Percentiles rank a stretch among this genome's conserved stretches.
phyloP scores from a whole-genome alignment of 2,888 invertebrate genomes.

The Tenthredo scrophulariae region DNA sequence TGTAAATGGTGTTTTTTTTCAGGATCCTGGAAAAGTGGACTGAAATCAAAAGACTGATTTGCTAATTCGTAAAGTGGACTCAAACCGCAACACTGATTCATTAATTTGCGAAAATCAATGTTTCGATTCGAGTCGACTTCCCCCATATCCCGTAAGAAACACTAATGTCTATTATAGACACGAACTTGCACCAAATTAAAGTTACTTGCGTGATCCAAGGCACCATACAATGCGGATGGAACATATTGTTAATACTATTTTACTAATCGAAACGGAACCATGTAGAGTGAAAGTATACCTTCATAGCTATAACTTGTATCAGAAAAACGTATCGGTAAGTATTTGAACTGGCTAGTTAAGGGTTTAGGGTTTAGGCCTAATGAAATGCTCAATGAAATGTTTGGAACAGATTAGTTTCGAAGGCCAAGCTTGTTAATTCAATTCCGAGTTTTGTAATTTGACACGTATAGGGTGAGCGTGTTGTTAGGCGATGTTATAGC shows the following conservation, averaged over 20 bases:
- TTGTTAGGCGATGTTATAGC: neutral
- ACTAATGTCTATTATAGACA: neutral
- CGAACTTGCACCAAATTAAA: neutral
- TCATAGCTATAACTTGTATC: neutral
- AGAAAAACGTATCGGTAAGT: neutral
- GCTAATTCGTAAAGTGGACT: neutral
- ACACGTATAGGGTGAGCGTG: constrained; percentile 16
- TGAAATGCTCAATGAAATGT: constrained; percentile 17
- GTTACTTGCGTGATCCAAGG: neutral
- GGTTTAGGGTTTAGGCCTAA: neutral
- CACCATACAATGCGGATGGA: no score
- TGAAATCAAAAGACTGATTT: no score
- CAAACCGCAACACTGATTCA: neutral
- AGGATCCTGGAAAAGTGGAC: neutral
- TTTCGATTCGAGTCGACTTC: neutral
- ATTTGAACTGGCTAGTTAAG: neutral
- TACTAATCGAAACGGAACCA: neutral
- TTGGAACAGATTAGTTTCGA: constrained; percentile 14
- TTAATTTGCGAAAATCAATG: neutral
- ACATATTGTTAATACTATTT: no score
- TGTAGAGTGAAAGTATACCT: neutral
- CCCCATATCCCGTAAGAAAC: neutral
- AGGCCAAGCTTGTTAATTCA: constrained; percentile 28
- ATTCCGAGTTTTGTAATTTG: constrained; percentile 45
- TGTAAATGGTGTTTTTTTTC: neutral